Evolutionary conservation across 2,797 vertebrate species (phyloP).

Genomic region (Amazona finschi): DNA sequence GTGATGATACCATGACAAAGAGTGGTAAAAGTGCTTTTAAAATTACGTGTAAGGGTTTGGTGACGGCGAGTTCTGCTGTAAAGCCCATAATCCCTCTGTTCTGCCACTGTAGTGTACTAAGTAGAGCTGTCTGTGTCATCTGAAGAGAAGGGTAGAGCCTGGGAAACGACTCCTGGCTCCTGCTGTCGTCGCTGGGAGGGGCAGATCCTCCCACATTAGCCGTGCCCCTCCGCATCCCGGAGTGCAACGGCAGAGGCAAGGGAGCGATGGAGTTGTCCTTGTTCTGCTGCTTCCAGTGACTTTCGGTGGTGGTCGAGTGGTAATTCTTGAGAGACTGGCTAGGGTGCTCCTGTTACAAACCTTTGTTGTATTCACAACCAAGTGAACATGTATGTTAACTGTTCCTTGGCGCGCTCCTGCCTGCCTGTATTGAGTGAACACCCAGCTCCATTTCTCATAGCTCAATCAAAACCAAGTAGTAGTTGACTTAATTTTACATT

Average conservation of each 20-base stretch:
- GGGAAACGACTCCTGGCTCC: neutral
- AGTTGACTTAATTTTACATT: neutral
- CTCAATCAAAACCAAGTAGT: neutral
- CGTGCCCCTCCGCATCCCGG: accelerated
- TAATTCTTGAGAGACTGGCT: neutral
- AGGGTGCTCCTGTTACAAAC: neutral
- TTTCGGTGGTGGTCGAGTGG: neutral
- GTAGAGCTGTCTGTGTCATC: no score
- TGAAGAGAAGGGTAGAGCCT: neutral
- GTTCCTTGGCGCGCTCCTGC: neutral
- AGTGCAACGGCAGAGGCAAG: neutral
- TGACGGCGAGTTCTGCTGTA: neutral
- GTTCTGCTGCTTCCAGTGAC: neutral
- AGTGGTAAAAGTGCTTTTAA: neutral
- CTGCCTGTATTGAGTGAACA: accelerated
- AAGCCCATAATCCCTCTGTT: accelerated
- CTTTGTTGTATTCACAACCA: neutral
- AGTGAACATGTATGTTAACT: neutral
- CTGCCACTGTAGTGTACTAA: neutral
- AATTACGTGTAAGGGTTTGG: neutral
- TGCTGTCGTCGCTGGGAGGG: neutral
- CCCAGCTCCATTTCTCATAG: neutral
- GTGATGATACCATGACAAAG: neutral
- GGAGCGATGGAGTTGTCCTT: neutral
- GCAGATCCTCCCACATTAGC: neutral